Conservation (phyloP, 2,888 invertebrate genomes). For the Luperina testacea region DNA sequence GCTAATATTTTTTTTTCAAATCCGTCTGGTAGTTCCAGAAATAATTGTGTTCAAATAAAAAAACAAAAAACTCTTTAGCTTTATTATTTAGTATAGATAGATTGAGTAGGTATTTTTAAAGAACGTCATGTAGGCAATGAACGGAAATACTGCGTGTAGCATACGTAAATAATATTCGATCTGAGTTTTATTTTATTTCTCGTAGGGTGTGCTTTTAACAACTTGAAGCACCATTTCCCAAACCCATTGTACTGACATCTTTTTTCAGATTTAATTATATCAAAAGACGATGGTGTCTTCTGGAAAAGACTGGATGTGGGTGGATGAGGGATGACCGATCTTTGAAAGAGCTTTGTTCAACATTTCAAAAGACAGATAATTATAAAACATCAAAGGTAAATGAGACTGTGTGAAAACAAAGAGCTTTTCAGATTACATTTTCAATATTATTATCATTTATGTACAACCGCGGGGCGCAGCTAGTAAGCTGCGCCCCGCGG, state of each 20-base stretch:
- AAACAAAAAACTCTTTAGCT: too few relatives aligned
- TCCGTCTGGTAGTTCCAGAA: too few relatives aligned
- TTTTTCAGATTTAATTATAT: conserved; percentile 18
- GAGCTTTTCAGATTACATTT: conserved; percentile 4
- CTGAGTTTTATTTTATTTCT: not conserved
- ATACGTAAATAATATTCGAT: not conserved
- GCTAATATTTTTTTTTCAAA: too few relatives aligned
- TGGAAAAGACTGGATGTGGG: conserved; percentile 26
- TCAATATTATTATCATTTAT: not conserved
- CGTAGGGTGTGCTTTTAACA: conserved; percentile 8
- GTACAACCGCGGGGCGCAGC: not conserved
- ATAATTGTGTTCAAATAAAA: too few relatives aligned
- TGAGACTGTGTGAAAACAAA: conserved; percentile 20
- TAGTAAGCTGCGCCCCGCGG: too few relatives aligned
- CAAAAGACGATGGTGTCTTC: conserved; percentile 25
- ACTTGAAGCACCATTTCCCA: not conserved
- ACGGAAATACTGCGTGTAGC: too few relatives aligned
- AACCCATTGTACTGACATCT: conserved; percentile 13
- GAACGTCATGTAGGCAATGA: not conserved
- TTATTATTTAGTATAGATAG: too few relatives aligned
- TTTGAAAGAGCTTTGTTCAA: conserved; percentile 5
- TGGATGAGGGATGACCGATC: conserved; percentile 8
- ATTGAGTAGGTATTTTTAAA: not conserved
- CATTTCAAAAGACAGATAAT: conserved; percentile 16
- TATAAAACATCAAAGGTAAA: conserved; percentile 34